Percentiles rank a stretch among this genome's conserved stretches.
phyloP scores from a whole-genome alignment of 2,888 invertebrate genomes.

The Eristalis pertinax region DNA sequence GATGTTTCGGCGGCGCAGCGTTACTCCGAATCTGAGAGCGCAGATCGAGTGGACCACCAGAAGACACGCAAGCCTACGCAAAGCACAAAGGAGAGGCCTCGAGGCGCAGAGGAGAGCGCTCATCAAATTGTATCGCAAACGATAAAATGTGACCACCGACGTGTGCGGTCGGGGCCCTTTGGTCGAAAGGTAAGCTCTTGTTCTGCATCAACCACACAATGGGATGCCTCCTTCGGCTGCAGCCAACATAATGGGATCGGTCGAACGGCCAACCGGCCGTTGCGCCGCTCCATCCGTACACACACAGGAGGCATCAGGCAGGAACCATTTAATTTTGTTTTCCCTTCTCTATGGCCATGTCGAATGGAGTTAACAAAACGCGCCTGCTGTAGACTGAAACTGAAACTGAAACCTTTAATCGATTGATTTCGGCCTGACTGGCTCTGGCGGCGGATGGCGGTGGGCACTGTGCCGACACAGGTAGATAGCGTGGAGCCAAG shows the following conservation, averaged over 20 bases:
- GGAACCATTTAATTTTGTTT: conserved; percentile 65
- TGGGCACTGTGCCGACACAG: conserved; percentile 37
- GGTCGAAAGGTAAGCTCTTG: conserved; percentile 54
- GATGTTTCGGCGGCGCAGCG: conserved; percentile 41
- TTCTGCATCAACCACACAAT: conserved; percentile 63
- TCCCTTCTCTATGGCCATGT: conserved; percentile 66
- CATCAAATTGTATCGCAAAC: conserved; percentile 70
- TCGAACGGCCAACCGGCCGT: not conserved
- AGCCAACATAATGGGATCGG: conserved; percentile 58
- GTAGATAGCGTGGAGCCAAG: conserved; percentile 63
- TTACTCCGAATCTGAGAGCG: conserved; percentile 40
- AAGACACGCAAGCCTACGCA: conserved; percentile 13
- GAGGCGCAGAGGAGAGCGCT: conserved; percentile 18
- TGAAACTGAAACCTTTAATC: conserved; percentile 62
- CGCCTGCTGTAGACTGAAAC: conserved; percentile 24
- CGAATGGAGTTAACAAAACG: conserved; percentile 71
- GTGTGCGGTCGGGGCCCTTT: conserved; percentile 72
- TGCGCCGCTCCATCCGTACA: conserved; percentile 9
- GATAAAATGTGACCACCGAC: conserved; percentile 71
- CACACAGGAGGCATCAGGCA: not conserved
- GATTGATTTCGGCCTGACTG: conserved; percentile 69
- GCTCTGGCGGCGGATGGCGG: not conserved
- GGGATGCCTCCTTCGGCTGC: conserved; percentile 31
- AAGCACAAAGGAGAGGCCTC: not conserved
- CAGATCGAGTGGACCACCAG: conserved; percentile 66